Evolutionary conservation across 2,797 vertebrate species (phyloP), one percentile per base, ranked within the genome.

Genomic region (Pseudochirops cupreus): DNA sequence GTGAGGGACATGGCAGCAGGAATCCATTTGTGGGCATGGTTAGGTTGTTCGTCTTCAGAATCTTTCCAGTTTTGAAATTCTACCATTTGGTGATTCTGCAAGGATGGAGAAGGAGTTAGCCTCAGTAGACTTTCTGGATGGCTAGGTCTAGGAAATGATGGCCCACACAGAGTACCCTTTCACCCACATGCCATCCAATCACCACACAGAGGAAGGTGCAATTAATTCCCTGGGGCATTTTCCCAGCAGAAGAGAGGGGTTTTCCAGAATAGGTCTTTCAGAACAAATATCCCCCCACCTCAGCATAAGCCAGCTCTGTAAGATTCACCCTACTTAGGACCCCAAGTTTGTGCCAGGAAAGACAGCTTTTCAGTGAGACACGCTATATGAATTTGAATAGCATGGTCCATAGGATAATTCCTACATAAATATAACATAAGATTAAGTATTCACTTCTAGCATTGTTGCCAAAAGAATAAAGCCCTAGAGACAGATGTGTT

Each of bases 381-480:
- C 39, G n/a, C 67, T 28, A 28, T 29, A 54, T 28, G 28, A 5
- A 59, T 21, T 31, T 18, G 29, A 74, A 74, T 74, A 74, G 11
- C 18, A 39, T 39, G 89, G 62, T 9, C 90, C 13, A 46, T 46
- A 56, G 31, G 53, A 1, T 50, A 11, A 55, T 90, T 16, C 26
- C 55, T 90, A n/a, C 50, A 31, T 31, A 59, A 90, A 91, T n/a
- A 62, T 91, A 96, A 93, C 52, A 90, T 52, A 94, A 94, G 91
- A 95, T 94, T 94, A 90, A 97, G 95, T 91, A 91, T 90, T 97
- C 90, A 31, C 52, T 7, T 56, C 52, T 16, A n/a, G 93, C 59
- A 31, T 54, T 6, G 46, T 56, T 56, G 58, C 94, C 87, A 59
- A 95, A 90, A 93, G 50, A 56, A 28, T 24, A 67, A 74, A 93